phyloP scores from a whole-genome alignment of 92 coral and sea anemone species.

The Palythoa grandiflora region DNA sequence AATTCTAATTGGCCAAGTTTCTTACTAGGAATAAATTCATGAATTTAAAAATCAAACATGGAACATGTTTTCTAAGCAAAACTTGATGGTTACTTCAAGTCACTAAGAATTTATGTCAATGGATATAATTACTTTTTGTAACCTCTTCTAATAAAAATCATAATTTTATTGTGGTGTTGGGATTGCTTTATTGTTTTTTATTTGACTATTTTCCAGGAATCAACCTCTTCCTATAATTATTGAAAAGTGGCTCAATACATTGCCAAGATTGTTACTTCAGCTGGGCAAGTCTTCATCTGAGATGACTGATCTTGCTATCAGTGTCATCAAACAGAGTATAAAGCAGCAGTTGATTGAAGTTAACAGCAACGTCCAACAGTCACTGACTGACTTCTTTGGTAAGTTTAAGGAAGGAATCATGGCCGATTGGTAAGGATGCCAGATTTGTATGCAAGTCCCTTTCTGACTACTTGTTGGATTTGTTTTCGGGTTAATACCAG shows the following conservation, averaged over 20 bases:
- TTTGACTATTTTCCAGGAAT: conserved; percentile 7
- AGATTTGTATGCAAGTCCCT: no score
- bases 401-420: not conserved
- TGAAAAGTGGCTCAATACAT: conserved; percentile 67
- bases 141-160: not conserved
- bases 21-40: no score
- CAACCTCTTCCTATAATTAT: conserved; percentile 22
- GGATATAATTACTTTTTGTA: not conserved
- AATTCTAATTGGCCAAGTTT: no score
- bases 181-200: not conserved
- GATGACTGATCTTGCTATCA: conserved; percentile 60
- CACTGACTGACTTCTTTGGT: conserved; percentile 45
- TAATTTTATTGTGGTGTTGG: not conserved
- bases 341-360: conserved; percentile 32
- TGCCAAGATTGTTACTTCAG: conserved; percentile 71
- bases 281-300: conserved; percentile 62
- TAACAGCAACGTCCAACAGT: conserved; percentile 30
- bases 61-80: no score
- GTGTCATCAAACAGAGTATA: conserved; percentile 60
- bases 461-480: no score
- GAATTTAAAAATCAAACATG: no score
- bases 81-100: no score
- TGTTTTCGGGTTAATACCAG: no score
- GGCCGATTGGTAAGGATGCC: no score
- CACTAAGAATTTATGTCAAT: no score